Evolutionary conservation across 2,888 invertebrate genomes (phyloP).

Genomic region (Meganola albula): DNA sequence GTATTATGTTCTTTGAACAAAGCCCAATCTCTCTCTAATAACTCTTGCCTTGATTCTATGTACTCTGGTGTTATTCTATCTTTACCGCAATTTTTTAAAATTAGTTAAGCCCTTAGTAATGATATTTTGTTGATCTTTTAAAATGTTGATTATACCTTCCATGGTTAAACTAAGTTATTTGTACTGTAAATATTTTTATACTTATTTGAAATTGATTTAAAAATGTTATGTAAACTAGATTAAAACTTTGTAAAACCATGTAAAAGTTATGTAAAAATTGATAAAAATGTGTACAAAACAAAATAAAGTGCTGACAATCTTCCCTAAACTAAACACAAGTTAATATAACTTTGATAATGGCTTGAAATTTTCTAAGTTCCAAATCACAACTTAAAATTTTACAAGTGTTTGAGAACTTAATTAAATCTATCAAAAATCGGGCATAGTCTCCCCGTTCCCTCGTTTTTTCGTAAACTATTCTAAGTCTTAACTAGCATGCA

Average conservation of each 20-base stretch:
- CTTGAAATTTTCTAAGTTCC: background rate
- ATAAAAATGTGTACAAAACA: no score
- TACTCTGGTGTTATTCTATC: background rate
- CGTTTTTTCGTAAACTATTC: slow-evolving; percentile 1
- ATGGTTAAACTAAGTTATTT: background rate
- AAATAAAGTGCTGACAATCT: no score
- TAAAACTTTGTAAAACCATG: background rate
- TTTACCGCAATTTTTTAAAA: background rate
- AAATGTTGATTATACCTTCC: slow-evolving; percentile 1
- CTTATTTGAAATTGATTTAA: background rate
- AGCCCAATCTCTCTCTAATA: slow-evolving; percentile 1
- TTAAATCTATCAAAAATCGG: background rate
- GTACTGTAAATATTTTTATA: background rate
- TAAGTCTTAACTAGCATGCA: slow-evolving; percentile 2
- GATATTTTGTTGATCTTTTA: background rate
- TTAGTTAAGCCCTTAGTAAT: background rate
- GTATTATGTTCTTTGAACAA: background rate
- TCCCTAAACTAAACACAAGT: no score
- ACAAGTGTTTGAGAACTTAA: background rate
- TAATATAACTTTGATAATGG: background rate
- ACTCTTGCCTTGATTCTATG: slow-evolving; percentile 1
- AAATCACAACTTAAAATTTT: background rate
- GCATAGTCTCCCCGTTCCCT: slow-evolving; percentile 1
- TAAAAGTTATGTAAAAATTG: no score
- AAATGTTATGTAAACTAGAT: background rate